These are phyloP conservation scores for Propithecus coquereli DNA, from an alignment of 2,113 vertebrate genomes.

Conservation along the genomic window DNA sequence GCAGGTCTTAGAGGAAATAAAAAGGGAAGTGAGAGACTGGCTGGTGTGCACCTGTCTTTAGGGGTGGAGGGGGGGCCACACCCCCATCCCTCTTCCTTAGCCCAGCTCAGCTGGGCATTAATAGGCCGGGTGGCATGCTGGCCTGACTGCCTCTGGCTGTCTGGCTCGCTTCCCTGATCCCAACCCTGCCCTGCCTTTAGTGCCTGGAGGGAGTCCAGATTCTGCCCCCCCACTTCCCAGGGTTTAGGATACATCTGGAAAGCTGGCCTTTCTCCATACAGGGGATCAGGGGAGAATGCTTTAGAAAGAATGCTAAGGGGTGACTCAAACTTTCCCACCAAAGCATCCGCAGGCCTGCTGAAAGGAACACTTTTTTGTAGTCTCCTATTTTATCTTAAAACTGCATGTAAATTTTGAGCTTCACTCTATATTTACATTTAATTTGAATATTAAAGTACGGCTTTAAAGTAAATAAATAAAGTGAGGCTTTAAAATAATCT, in stretches of 20 bases:
- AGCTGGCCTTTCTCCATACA: not conserved
- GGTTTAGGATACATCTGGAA: not conserved
- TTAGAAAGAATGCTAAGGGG: not conserved
- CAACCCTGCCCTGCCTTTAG: not conserved
- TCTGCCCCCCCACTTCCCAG: not conserved
- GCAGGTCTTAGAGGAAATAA: constrained; percentile 62
- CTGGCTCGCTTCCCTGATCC: not conserved
- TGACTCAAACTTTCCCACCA: not conserved
- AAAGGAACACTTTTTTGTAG: not conserved
- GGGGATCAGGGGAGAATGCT: not conserved
- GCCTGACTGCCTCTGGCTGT: not conserved
- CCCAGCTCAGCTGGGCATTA: not conserved
- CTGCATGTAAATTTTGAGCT: not conserved
- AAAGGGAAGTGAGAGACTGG: constrained; percentile 49
- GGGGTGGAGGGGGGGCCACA: not conserved
- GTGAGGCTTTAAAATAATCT: not conserved
- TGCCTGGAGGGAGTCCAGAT: not conserved
- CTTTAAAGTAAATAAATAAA: constrained; percentile 14
- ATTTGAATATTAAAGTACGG: not conserved
- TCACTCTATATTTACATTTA: constrained; percentile 28
- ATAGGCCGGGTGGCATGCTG: not conserved
- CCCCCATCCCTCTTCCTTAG: not conserved
- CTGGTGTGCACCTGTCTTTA: not conserved
- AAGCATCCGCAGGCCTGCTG: not conserved
- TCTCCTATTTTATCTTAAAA: constrained; percentile 28